phyloP scores from a whole-genome alignment of 2,797 vertebrate genomes.

The Synanceia verrucosa region DNA sequence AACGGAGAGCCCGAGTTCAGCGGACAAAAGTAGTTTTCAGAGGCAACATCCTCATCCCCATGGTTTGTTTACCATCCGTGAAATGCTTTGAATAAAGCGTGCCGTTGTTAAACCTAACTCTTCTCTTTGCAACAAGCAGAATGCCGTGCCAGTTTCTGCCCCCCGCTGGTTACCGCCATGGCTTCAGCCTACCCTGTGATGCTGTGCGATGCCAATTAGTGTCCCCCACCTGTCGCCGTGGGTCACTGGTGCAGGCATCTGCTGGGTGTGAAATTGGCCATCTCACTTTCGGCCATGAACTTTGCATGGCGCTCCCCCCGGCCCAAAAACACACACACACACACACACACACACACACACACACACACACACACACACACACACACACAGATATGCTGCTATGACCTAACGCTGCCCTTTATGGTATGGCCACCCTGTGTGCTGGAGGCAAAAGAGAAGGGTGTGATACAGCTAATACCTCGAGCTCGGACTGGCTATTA shows the following conservation, averaged over 20 bases:
- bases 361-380: not conserved
- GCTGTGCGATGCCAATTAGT: conserved; percentile 70
- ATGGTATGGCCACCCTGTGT: conserved; percentile 59
- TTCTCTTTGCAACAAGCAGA: not conserved
- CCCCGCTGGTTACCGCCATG: conserved; percentile 18
- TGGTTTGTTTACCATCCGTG: conserved; percentile 23
- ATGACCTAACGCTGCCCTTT: conserved; percentile 62
- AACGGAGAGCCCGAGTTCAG: not conserved
- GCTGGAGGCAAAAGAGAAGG: not conserved
- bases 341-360: not conserved
- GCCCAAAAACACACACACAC: not conserved
- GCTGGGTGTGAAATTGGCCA: conserved; percentile 74
- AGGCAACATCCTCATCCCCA: conserved; percentile 14
- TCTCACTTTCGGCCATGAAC: conserved; percentile 76
- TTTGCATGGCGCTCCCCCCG: conserved; percentile 43
- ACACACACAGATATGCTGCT: conserved; percentile 17
- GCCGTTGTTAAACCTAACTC: conserved; percentile 1
- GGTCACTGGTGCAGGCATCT: conserved; percentile 74
- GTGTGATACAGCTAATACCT: conserved; percentile 41
- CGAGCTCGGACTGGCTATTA: conserved; percentile 1
- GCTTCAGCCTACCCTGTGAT: conserved; percentile 29
- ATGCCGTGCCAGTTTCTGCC: not conserved
- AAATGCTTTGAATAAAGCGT: conserved; percentile 13
- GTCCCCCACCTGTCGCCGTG: conserved; percentile 73
- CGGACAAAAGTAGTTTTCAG: not conserved